Evolutionary conservation across 2,888 invertebrate genomes (phyloP), one percentile per base, ranked within the genome.

Genomic region (Phrixothrix hirtus): DNA sequence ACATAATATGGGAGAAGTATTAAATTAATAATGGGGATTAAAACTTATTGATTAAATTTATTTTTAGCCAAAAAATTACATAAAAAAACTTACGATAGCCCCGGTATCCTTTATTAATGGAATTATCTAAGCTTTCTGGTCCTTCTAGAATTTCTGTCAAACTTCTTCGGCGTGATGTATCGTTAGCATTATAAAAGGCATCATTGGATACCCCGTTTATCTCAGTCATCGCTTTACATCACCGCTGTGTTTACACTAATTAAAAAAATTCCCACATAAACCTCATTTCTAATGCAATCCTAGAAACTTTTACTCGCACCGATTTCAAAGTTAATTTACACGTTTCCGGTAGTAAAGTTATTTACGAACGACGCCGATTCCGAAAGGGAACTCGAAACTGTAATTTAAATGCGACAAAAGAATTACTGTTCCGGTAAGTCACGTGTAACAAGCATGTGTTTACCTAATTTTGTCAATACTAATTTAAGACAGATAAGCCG

Each of bases 81-180:
- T 10, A 47, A 47, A 41, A 17, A 39, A 55, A 69, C 71, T 70
- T 65, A 71, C 71, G 63, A 68, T 69, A 71, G 2, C 67, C 68
- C 57, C 63, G 67, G 46, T 67, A 68, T 7, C 66, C 67, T 47
- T 67, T 61, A 26, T 45, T 39, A 12, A 51, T 34, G 15, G 51
- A 45, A 30, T 39, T 51, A 2, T 51, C 51, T 14, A 51, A 35
- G 30, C 51, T 57, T 46, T 66, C 66, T 1, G 66, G 66, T 49
- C 68, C 66, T 39, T 63, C 61, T 30, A 59, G 55, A 39, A 57
- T 63, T 34, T 63, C 65, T 7, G 60, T 50, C 27, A 61, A 51
- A 55, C 35, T 9, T 36, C 27, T 30, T 42, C 31, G 10, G n/a
- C 10, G n/a, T 6, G 7, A 16, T 10, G 16, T 2, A 12, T n/a